Evolutionary conservation across 2,888 invertebrate genomes (phyloP), one percentile per base, ranked within the genome.

Genomic region (Meiosimyza decipiens): DNA sequence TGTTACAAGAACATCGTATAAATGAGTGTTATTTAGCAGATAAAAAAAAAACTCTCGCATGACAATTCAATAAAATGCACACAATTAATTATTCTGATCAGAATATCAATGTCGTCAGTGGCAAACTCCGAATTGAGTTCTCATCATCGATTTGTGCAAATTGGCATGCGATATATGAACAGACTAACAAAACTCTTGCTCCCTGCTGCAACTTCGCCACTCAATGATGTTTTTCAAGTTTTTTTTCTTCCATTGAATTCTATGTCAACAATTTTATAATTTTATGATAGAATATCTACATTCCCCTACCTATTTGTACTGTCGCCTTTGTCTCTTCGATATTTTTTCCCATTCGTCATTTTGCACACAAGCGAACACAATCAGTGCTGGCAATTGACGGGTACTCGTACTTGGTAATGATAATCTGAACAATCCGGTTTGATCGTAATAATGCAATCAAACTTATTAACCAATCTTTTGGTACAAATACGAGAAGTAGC

Each of bases 201-300:
- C 40, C 9, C 40, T 40, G 40, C 40, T 40, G 9, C 40, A 40
- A 40, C 40, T 40, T 18, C 12, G 22, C 13, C 40, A 28, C 22
- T 7, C 28, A 22, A 62, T 28, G 60, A 13, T 62, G 4, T 18
- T 57, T 22, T 12, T 4, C n/a, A 9, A 18, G 22, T 18, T 18
- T 6, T 16, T 18, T 57, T 57, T n/a, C n/a, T 50, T 33, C 60
- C 60, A 62, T 11, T 15, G 57, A 64, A 57, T 71, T 71, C 49
- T 57, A 50, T 71, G 64, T 64, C 64, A 71, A 71, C 62, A 64
- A 71, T 64, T 71, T 64, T 51, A 33, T 52, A 52, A 50, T 51
- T 57, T 11, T n/a, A 55, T 16, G 22, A 55, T 55, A 18, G 28
- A 65, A 33, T 22, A 13, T 9, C 6, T 40, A 9, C 22, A 40